Percentiles rank a stretch among this genome's conserved stretches.
Evolutionary conservation across 1,140 invertebrate genomes (phyloP).

Genomic region (Bombus superbus): DNA sequence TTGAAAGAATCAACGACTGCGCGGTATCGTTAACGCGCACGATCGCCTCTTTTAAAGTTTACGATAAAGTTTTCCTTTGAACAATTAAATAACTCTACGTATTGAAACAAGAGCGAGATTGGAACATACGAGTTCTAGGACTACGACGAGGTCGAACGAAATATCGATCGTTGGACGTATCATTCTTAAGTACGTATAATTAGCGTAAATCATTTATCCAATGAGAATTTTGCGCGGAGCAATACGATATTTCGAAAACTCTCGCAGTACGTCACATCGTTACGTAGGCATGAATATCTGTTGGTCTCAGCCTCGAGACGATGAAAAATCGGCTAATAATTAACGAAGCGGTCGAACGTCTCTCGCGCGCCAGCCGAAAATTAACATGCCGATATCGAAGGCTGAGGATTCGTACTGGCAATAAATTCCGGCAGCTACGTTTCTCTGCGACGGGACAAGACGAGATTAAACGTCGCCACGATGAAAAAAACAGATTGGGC

Average conservation of each 20-base stretch:
- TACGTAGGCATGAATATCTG: not conserved
- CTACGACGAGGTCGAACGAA: no score
- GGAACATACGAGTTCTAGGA: no score
- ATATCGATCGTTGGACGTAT: no score
- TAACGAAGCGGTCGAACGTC: constrained; percentile 9
- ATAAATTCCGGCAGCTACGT: constrained; percentile 31
- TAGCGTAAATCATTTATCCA: no score
- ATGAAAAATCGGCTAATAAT: not conserved
- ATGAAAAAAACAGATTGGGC: not conserved
- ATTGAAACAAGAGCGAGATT: no score
- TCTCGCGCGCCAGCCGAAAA: not conserved
- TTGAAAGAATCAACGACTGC: no score
- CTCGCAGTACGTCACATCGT: not conserved
- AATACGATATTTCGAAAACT: not conserved
- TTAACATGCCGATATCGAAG: constrained; percentile 28
- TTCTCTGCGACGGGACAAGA: not conserved
- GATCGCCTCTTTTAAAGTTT: no score
- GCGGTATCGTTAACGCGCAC: no score
- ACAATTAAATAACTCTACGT: no score
- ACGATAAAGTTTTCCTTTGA: no score
- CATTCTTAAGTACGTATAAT: no score
- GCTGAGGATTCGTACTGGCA: not conserved
- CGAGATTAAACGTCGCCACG: constrained; percentile 36
- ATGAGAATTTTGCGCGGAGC: not conserved
- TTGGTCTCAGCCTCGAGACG: no score